Evolutionary conservation across 2,888 invertebrate genomes (phyloP).

Genomic region (Ametastegia equiseti): DNA sequence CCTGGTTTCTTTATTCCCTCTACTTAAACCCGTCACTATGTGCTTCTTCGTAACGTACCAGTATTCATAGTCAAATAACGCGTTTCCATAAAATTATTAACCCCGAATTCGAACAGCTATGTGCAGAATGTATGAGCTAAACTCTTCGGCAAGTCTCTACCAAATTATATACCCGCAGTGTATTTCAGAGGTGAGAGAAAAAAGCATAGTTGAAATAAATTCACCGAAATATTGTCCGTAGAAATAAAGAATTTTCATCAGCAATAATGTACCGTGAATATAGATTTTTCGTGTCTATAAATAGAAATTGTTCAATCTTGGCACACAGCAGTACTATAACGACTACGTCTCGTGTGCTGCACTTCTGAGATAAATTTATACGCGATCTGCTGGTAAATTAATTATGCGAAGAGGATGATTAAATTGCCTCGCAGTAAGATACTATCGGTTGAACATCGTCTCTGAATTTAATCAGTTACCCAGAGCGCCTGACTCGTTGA

Average conservation of each 20-base stretch:
- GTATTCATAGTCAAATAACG: slow-evolving; percentile 45
- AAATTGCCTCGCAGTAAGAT: slow-evolving; percentile 13
- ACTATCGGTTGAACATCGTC: background rate
- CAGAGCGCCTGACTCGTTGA: background rate
- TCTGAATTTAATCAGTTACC: background rate
- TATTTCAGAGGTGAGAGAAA: background rate
- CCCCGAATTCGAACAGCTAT: too few relatives aligned
- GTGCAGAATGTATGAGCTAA: too few relatives aligned
- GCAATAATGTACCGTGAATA: background rate
- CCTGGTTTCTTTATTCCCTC: slow-evolving; percentile 41
- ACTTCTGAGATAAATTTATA: background rate
- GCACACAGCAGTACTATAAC: background rate
- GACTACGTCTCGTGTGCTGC: background rate
- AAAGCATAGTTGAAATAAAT: too few relatives aligned
- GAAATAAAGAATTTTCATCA: slow-evolving; percentile 5
- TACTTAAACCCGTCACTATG: slow-evolving; percentile 41
- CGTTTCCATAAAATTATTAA: too few relatives aligned
- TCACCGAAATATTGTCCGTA: too few relatives aligned
- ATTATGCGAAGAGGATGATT: slow-evolving; percentile 6
- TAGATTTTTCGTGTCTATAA: background rate
- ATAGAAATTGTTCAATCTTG: background rate
- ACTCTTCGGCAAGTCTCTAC: too few relatives aligned
- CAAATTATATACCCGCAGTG: background rate
- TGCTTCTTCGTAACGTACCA: background rate
- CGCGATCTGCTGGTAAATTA: background rate